These are phyloP conservation scores for Homarus gammarus DNA, from an alignment of 2,888 invertebrate genomes.

Conservation along the genomic window DNA sequence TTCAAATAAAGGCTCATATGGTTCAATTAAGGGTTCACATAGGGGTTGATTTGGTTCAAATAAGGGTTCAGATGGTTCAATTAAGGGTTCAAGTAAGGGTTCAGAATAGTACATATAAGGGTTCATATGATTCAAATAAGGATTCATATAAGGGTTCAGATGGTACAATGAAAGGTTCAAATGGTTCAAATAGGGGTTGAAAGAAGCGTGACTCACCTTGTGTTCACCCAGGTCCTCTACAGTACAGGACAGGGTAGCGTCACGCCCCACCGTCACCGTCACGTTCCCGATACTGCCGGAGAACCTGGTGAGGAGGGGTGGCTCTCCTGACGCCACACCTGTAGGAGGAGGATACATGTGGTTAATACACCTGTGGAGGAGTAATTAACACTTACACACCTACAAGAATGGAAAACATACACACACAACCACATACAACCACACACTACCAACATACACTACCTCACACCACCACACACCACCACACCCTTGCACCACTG, in stretches of 20 bases:
- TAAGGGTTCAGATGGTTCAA: too few relatives aligned
- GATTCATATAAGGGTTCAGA: too few relatives aligned
- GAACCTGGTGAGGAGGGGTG: slow-evolving; percentile 44
- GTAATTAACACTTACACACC: neutral
- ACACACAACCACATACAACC: neutral
- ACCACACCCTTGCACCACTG: neutral
- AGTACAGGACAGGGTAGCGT: slow-evolving; percentile 93
- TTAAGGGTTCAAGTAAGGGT: too few relatives aligned
- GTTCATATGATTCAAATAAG: too few relatives aligned
- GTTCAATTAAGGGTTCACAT: too few relatives aligned
- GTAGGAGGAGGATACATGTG: neutral
- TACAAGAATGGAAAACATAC: neutral
- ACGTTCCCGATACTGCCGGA: slow-evolving; percentile 82
- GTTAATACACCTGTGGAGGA: neutral
- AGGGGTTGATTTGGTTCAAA: too few relatives aligned
- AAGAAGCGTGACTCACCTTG: slow-evolving; percentile 89
- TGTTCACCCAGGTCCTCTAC: slow-evolving; percentile 93
- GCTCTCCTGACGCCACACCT: slow-evolving; percentile 50
- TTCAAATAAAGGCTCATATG: too few relatives aligned
- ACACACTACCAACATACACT: neutral
- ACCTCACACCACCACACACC: neutral
- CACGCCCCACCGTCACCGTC: slow-evolving; percentile 92
- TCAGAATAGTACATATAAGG: too few relatives aligned
- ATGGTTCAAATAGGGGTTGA: too few relatives aligned
- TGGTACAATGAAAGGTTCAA: too few relatives aligned